Conservation (phyloP, 2,113 vertebrate genomes). For the Psammodynastes pulverulentus region DNA sequence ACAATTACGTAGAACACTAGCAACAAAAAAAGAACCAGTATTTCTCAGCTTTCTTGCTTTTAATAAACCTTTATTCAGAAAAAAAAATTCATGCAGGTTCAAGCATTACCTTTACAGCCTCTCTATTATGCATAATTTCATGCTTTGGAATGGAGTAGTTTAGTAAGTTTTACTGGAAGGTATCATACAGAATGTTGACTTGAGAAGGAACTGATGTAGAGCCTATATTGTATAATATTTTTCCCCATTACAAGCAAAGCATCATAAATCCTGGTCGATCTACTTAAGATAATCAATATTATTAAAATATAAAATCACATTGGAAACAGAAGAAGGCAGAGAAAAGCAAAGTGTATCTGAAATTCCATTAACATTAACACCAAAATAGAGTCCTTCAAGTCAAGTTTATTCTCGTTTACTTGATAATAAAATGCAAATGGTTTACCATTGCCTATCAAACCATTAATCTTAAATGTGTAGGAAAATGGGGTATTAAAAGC, state of each 20-base stretch:
- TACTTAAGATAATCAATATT: neutral
- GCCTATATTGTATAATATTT: neutral
- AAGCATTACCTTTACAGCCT: neutral
- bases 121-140: neutral
- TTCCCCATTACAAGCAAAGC: neutral
- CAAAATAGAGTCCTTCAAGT: neutral
- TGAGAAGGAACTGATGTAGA: neutral
- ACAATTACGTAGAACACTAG: neutral
- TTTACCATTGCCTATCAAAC: neutral
- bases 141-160: neutral
- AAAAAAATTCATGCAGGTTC: slow-evolving; percentile 1
- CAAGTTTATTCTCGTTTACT: neutral
- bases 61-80: neutral
- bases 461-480: neutral
- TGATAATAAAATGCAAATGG: neutral
- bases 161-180: neutral
- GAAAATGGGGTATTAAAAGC: neutral
- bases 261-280: neutral
- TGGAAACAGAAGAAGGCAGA: neutral
- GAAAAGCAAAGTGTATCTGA: neutral
- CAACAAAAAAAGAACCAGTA: neutral
- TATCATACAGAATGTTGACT: neutral
- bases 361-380: neutral
- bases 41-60: neutral
- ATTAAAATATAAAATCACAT: neutral